Conservation (phyloP, 1,140 invertebrate species). For the Archivesica marissinica region DNA sequence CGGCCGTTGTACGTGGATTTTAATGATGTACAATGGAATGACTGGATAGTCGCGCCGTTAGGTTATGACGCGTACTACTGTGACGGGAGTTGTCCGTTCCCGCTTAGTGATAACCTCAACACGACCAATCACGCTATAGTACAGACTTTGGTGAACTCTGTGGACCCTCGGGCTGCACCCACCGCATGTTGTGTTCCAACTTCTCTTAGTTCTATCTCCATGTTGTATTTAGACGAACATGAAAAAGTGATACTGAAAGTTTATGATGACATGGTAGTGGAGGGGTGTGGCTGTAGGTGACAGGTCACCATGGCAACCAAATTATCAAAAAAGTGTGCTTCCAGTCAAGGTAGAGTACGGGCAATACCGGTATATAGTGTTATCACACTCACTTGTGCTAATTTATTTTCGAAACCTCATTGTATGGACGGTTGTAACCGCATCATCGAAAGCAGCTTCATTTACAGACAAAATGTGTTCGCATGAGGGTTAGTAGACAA, state of each 20-base stretch:
- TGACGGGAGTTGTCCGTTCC: constrained; percentile 96
- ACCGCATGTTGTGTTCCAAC: constrained; percentile 89
- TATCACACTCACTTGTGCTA: constrained; percentile 45
- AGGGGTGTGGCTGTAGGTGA: constrained; percentile 89
- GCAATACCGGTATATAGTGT: constrained; percentile 53
- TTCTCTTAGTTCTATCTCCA: constrained; percentile 86
- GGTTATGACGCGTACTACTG: constrained; percentile 98
- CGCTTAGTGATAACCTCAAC: constrained; percentile 96
- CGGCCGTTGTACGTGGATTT: constrained; percentile 98
- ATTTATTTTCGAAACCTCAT: constrained; percentile 37
- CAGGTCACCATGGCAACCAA: constrained; percentile 31
- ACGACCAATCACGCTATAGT: constrained; percentile 99
- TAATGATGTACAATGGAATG: constrained; percentile 97
- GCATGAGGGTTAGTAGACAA: background rate
- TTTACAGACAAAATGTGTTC: constrained; percentile 44
- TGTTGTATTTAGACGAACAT: constrained; percentile 88
- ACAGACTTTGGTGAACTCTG: constrained; percentile 97
- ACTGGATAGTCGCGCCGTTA: constrained; percentile 99
- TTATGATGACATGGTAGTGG: constrained; percentile 89
- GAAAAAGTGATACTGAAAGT: constrained; percentile 88
- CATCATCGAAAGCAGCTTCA: background rate
- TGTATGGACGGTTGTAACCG: constrained; percentile 14
- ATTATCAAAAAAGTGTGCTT: constrained; percentile 51
- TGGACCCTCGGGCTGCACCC: constrained; percentile 90
- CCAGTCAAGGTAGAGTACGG: constrained; percentile 51